Evolutionary conservation across 2,888 invertebrate species (phyloP).

Genomic region (Drosophila histrio): DNA sequence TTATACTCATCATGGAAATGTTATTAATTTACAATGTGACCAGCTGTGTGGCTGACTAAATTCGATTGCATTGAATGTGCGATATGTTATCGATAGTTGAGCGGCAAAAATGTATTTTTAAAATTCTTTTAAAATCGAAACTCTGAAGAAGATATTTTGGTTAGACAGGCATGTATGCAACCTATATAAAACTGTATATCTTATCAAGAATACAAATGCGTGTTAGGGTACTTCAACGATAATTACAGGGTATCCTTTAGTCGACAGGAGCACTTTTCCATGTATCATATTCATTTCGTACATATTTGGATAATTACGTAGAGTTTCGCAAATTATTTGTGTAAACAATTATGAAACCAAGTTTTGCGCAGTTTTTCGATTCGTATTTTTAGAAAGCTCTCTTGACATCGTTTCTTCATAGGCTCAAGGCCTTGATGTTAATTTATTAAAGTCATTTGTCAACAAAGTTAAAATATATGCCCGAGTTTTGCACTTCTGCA

Average conservation of each 20-base stretch:
- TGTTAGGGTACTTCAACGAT: neutral
- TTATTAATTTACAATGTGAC: slow-evolving; percentile 4
- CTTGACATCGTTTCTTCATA: slow-evolving; percentile 36
- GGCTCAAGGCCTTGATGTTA: slow-evolving; percentile 33
- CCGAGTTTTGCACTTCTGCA: slow-evolving; percentile 48
- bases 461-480: slow-evolving; percentile 18
- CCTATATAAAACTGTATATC: too few species aligned
- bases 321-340: neutral
- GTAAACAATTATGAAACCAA: neutral
- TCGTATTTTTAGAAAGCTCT: slow-evolving; percentile 45
- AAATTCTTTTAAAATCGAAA: neutral
- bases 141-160: too few species aligned
- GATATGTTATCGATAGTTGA: slow-evolving; percentile 14
- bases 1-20: slow-evolving; percentile 30
- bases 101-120: neutral
- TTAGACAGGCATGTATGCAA: too few species aligned
- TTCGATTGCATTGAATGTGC: neutral
- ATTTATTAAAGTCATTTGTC: slow-evolving; percentile 45
- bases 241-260: neutral
- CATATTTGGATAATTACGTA: slow-evolving; percentile 6
- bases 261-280: neutral
- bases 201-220: neutral
- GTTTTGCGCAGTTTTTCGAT: slow-evolving; percentile 16
- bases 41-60: neutral
- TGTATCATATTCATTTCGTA: neutral